A percentile compares a stretch with the other conserved stretches of the same genome.
These are phyloP conservation scores for Drosophila neonasuta DNA, from an alignment of 2,888 invertebrate species.

Conservation along the genomic window DNA sequence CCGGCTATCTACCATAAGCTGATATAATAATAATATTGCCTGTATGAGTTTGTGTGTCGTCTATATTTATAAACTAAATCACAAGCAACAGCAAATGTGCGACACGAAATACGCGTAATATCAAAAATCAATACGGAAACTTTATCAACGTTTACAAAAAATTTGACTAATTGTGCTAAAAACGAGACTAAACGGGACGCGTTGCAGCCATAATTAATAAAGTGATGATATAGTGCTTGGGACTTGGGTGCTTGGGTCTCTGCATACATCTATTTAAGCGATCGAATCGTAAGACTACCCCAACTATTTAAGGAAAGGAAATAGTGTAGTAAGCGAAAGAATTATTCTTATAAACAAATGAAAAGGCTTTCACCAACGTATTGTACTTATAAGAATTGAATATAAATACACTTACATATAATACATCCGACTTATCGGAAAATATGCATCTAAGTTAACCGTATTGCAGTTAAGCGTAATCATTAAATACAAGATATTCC, in stretches of 20 bases:
- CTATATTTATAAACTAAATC: slow-evolving; percentile 71
- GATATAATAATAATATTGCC: slow-evolving; percentile 27
- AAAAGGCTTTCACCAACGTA: too few species aligned
- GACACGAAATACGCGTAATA: slow-evolving; percentile 64
- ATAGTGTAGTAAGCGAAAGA: too few species aligned
- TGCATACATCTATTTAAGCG: too few species aligned
- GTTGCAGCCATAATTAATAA: slow-evolving; percentile 62
- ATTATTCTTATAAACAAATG: too few species aligned
- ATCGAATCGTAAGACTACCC: too few species aligned
- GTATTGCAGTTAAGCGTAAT: too few species aligned
- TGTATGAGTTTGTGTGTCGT: slow-evolving; percentile 6
- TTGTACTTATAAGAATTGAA: too few species aligned
- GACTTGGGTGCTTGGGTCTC: neutral
- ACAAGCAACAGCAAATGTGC: slow-evolving; percentile 53
- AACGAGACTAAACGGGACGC: slow-evolving; percentile 62
- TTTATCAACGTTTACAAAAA: slow-evolving; percentile 70
- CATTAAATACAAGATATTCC: too few species aligned
- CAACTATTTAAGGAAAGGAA: too few species aligned
- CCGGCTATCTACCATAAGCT: slow-evolving; percentile 39
- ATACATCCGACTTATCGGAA: too few species aligned
- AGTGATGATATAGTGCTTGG: slow-evolving; percentile 44
- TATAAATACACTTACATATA: too few species aligned
- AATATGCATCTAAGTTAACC: too few species aligned
- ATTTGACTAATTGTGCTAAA: slow-evolving; percentile 79
- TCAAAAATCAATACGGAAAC: slow-evolving; percentile 69